phyloP scores from a whole-genome alignment of 2,888 invertebrate genomes.

The Trissolcus japonicus region DNA sequence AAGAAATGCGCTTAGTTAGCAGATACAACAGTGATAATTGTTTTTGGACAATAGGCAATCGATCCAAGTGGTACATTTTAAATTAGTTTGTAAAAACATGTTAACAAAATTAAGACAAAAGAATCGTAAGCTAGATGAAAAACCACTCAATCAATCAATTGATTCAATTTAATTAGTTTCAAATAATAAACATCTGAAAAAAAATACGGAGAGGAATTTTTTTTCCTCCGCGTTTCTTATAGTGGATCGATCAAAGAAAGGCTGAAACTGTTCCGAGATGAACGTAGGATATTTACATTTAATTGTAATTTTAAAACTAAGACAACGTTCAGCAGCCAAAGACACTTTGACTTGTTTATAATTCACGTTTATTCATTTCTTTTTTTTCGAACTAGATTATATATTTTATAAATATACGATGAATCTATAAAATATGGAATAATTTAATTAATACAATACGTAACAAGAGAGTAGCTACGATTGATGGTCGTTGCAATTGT shows the following conservation, averaged over 20 bases:
- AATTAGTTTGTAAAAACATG: neutral
- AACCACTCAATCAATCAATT: constrained; percentile 10
- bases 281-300: constrained; percentile 13
- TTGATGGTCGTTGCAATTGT: constrained; percentile 35
- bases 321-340: constrained; percentile 9
- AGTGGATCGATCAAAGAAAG: too few relatives aligned
- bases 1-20: constrained; percentile 57
- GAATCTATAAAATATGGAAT: constrained; percentile 46
- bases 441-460: too few relatives aligned
- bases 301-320: constrained; percentile 3
- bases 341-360: constrained; percentile 3
- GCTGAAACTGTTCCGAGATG: constrained; percentile 6
- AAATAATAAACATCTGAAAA: too few relatives aligned
- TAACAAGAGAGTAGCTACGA: constrained; percentile 48
- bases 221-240: too few relatives aligned
- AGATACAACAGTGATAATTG: constrained; percentile 56
- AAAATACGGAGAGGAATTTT: too few relatives aligned
- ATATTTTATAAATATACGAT: constrained; percentile 46
- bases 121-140: neutral
- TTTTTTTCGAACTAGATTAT: constrained; percentile 48
- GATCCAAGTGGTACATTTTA: neutral
- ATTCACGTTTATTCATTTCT: constrained; percentile 7
- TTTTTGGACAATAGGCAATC: neutral
- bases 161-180: neutral
- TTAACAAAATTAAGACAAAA: neutral